A percentile compares a stretch with the other conserved stretches of the same genome.
These are phyloP conservation scores for Drosophila formosana DNA, from an alignment of 2,888 invertebrate species.

Conservation along the genomic window DNA sequence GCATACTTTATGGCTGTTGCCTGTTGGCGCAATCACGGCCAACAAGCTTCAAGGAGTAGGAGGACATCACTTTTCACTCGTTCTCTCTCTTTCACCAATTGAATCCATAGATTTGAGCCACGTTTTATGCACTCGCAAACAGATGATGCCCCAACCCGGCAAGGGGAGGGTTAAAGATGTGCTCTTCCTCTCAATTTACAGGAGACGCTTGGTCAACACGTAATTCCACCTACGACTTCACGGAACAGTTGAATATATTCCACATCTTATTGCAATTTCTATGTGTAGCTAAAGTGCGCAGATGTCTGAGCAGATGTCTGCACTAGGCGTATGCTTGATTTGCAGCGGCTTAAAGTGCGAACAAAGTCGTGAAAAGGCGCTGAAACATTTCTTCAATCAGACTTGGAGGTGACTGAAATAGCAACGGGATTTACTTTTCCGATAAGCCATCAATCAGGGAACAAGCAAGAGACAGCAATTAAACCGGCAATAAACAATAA, in stretches of 20 bases:
- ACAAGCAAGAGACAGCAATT: too few species aligned
- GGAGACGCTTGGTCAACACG: constrained; percentile 1
- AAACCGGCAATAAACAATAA: neutral
- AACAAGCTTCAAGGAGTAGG: constrained; percentile 12
- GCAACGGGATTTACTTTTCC: too few species aligned
- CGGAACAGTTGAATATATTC: neutral
- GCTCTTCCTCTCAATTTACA: constrained; percentile 8
- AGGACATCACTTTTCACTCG: neutral
- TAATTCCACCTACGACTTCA: neutral
- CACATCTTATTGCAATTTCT: neutral
- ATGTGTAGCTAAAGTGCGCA: constrained; percentile 3
- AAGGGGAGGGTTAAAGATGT: neutral
- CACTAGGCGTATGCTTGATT: neutral
- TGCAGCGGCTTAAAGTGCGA: neutral
- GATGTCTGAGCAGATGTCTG: neutral
- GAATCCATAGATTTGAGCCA: constrained; percentile 13
- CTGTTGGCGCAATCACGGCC: constrained; percentile 62
- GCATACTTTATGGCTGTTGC: constrained; percentile 73
- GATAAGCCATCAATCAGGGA: neutral
- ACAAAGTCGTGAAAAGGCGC: neutral
- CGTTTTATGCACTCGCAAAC: constrained; percentile 24
- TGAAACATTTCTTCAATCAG: neutral
- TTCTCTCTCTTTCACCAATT: constrained; percentile 27
- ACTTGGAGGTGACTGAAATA: neutral
- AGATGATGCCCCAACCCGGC: constrained; percentile 32